Percentiles rank a stretch among this genome's conserved stretches.
Evolutionary conservation across 2,113 vertebrate genomes (phyloP).

Genomic region (Uropsilus gracilis): DNA sequence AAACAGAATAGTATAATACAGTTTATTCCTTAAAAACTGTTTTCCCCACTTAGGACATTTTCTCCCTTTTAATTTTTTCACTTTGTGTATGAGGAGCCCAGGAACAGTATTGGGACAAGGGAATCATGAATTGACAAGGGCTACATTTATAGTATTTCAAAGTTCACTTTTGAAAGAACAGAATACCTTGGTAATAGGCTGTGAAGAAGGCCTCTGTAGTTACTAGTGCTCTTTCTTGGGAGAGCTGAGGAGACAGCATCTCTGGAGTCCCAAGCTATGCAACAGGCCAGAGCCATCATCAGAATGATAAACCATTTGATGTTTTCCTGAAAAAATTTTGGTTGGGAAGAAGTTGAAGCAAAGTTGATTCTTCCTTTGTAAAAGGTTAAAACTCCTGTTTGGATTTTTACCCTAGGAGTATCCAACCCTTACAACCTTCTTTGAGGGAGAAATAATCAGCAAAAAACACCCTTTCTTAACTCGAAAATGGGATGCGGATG

Average conservation of each 20-base stretch:
- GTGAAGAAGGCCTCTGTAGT: neutral
- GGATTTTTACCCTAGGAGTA: constrained; percentile 90
- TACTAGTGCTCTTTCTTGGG: neutral
- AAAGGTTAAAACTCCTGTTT: neutral
- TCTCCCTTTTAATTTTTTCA: neutral
- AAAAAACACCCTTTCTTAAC: constrained; percentile 97
- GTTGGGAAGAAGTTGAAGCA: neutral
- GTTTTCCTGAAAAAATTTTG: neutral
- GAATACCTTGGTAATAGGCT: rapidly evolving
- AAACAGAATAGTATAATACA: neutral
- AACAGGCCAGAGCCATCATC: neutral
- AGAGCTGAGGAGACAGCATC: neutral
- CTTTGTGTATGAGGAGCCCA: neutral
- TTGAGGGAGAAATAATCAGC: constrained; percentile 99
- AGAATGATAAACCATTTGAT: neutral
- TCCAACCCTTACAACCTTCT: constrained; percentile 98
- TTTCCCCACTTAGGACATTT: neutral
- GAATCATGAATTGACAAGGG: neutral
- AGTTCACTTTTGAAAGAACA: neutral
- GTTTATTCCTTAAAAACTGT: constrained; percentile 2
- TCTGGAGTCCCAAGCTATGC: rapidly evolving
- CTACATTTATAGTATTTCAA: neutral
- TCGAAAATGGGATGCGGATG: constrained; percentile 98
- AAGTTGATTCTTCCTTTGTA: neutral
- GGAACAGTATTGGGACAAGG: neutral